Evolutionary conservation across 2,888 invertebrate genomes (phyloP).

Genomic region (Drosophila histrio): DNA sequence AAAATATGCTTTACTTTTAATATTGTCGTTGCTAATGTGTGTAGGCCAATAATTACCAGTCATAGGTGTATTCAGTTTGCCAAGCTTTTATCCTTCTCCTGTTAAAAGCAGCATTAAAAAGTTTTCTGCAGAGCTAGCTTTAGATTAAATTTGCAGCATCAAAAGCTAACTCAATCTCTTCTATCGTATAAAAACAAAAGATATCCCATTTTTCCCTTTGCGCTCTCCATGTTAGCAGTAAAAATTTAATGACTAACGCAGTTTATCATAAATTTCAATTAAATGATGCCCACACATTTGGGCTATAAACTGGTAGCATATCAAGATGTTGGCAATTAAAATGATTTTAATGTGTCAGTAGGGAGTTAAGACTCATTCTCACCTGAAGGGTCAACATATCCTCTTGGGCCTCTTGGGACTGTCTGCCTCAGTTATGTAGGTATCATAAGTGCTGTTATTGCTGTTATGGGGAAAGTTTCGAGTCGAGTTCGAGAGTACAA

Average conservation of each 20-base stretch:
- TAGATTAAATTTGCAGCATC: not conserved
- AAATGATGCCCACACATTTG: not conserved
- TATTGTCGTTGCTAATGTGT: not conserved
- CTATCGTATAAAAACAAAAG: not conserved
- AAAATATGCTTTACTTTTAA: not conserved
- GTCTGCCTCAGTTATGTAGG: not conserved
- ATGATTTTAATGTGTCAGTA: conserved; percentile 7
- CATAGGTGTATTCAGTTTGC: not conserved
- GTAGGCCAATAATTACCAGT: not conserved
- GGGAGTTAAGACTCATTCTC: not conserved
- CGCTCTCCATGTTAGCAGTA: not conserved
- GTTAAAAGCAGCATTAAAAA: not conserved
- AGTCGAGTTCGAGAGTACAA: conserved; percentile 10
- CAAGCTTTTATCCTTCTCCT: not conserved
- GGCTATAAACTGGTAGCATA: not conserved
- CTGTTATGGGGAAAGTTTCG: conserved; percentile 7
- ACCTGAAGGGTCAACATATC: conserved; percentile 10
- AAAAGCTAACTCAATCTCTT: not conserved
- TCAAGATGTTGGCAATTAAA: conserved; percentile 10
- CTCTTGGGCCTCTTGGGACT: not conserved
- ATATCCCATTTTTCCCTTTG: not conserved
- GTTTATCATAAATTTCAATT: conserved; percentile 2
- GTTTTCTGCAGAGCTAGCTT: too few species aligned
- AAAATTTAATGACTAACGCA: conserved; percentile 2
- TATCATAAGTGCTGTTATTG: conserved; percentile 1